A percentile compares a stretch with the other conserved stretches of the same genome.
Conservation (phyloP, 2,797 vertebrate genomes). For the Sebastes matsubarae region DNA sequence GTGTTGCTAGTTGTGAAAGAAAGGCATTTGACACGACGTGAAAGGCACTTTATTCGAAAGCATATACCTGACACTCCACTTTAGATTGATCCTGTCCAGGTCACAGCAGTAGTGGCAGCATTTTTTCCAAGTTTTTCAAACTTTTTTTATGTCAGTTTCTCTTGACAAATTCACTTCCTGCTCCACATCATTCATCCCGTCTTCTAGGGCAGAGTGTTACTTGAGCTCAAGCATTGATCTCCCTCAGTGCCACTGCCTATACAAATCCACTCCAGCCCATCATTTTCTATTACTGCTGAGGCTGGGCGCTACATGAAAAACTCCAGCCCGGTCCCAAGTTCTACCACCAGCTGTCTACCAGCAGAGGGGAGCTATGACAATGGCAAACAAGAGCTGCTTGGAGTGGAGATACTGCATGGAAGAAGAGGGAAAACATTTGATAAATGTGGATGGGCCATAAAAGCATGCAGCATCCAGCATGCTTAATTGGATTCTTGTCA, state of each 20-base stretch:
- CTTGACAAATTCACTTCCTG: constrained; percentile 11
- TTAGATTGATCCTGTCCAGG: constrained; percentile 11
- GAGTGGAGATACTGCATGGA: constrained; percentile 6
- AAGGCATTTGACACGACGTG: neutral
- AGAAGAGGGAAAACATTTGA: constrained; percentile 16
- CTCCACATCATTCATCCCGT: constrained; percentile 19
- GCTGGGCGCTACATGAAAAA: constrained; percentile 19
- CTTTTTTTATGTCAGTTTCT: constrained; percentile 17
- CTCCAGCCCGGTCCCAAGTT: neutral
- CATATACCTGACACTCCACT: constrained; percentile 10
- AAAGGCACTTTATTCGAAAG: constrained; percentile 4
- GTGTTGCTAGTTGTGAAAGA: no score
- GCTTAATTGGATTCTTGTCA: constrained; percentile 32
- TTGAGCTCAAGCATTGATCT: constrained; percentile 19
- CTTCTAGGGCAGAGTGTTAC: constrained; percentile 2
- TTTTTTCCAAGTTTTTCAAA: constrained; percentile 26
- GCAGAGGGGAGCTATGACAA: constrained; percentile 1
- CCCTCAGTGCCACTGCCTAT: neutral
- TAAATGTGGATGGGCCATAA: constrained; percentile 29
- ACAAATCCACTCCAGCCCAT: constrained; percentile 13
- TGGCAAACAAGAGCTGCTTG: neutral
- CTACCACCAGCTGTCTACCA: constrained; percentile 31
- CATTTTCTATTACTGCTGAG: constrained; percentile 12
- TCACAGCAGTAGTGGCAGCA: constrained; percentile 1
- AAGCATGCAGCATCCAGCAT: constrained; percentile 22